Evolutionary conservation across 2,888 invertebrate species (phyloP), one percentile per base, ranked within the genome.

Genomic region (Oligia strigilis): DNA sequence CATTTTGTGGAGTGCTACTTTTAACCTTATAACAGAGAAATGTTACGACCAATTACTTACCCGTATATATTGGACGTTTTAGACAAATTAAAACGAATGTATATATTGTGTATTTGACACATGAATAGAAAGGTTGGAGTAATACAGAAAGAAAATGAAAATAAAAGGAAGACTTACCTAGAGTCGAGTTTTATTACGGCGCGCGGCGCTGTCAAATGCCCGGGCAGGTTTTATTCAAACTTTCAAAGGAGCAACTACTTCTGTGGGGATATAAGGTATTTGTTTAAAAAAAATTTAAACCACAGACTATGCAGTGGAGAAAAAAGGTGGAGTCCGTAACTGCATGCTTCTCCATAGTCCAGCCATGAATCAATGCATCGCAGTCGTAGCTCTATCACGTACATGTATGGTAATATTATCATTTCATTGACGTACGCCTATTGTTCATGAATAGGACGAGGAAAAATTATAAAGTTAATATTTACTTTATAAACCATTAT

Each of bases 41-140:
- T 69, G 86, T 78, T 82, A 84, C 74, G 64, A 84, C 64, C 87
- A 89, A 89, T 88, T 87, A 88, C 88, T 87, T 81, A 78, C 60
- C 72, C n/a, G 78, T 29, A 69, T 74, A 76, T 74, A 76, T 77
- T 77, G 62, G 84, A 84, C 40, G 84, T 87, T 89, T 89, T 87
- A 89, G 75, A 82, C 77, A 81, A 86, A 89, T 88, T 86, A 86
- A 86, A 86, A 80, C 46, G 80, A 76, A 76, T 69, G 66, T 72
- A 71, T 69, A 64, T 58, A 80, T 78, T 67, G 43, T 65, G 67
- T 29, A 62, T 67, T 75, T 82, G 73, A n/a, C 72, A 75, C 65
- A 29, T 46, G 62, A 80, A 80, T 55, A 40, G 19, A 62, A 75
- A 77, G 55, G 76, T 76, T 60, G 49, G 40, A 66, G 14, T 71